Evolutionary conservation across 1,140 invertebrate species (phyloP), one percentile per base, ranked within the genome.

Genomic region (Eubasilissa regina): DNA sequence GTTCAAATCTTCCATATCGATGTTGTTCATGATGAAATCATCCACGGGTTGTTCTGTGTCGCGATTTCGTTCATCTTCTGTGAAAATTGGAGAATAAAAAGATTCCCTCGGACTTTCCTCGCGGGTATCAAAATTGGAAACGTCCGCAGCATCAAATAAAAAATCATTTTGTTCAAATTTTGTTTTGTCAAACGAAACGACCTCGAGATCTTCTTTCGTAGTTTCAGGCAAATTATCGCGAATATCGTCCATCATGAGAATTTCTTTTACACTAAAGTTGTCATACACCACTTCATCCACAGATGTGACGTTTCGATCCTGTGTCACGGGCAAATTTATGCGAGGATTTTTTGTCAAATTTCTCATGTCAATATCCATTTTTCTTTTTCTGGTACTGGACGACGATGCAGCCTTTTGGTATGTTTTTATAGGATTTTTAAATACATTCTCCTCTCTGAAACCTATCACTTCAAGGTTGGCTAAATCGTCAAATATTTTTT

Each of bases 51-150:
- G 19, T 19, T 56, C 70, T 35, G 43, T 17, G 13, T 58, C 64
- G 3, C n/a, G 6, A 12, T 53, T 55, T 15, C 1, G 15, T 15
- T 62, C 53, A 3, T 64, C 35, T 6, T 72, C 76, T 56, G 21
- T 75, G 35, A 82, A 82, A 12, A 82, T 82, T 7, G 81, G 81
- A 13, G 81, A 82, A 56, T 82, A 82, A 56, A 82, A 77, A 13
- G 78, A 77, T 17, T 77, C 64, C 77, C 81, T 81, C n/a, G 21
- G 64, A 68, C 35, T 55, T 15, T 74, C 48, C 17, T 72, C 45
- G 25, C 58, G 35, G 17, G 43, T 35, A 35, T 35, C 25, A 35
- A 35, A 35, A 35, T 6, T 35, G 25, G 25, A 35, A 35, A 35
- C 25, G 25, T 35, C 45, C 4, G 4, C 4, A 47, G 25, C 47